Base-by-base conservation (phyloP, 2,113 vertebrate genomes). In the Cebidichthys violaceus region DNA sequence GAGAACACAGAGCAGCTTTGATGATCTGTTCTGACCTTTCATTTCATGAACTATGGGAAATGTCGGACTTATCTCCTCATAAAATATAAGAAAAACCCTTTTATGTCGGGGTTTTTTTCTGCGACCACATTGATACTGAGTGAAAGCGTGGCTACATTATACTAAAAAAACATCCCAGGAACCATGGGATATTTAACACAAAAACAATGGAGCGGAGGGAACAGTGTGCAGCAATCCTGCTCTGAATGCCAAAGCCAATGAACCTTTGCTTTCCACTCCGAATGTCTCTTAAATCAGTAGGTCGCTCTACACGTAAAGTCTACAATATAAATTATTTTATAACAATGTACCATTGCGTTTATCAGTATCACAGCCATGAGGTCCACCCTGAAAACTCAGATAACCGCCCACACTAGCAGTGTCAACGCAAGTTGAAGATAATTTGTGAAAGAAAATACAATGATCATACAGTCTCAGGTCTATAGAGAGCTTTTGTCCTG, bases 101-200 rank as follows among this genome's bases (percentile, higher is more conserved):
- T 61, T 68, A 67, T 77, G 47, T 47, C 45, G 7, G 10, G 2
- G 9, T 39, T 41, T 47, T 47, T 47, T 47, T 2, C n/a, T n/a
- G n/a, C n/a, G n/a, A n/a, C 31, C 4, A 14, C 57, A 43, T 77
- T 76, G 66, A 66, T 35, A 33, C 57, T 11, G 47, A 69, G 41
- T 70, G 74, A 83, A 79, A 86, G 50, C 29, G 29, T 3, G 8
- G 54, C 55, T 54, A 33, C 62, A 67, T 59, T 52, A 31, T 22
- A 29, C 14, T 4, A 55, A n/a, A 22, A 60, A 74, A 60, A 57
- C 77, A 73, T n/a, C n/a, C n/a, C n/a, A 73, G 80, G 43, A 88
- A 68, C 76, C 74, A 64, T 18, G 83, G 83, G 78, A 79, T 74
- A 39, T 86, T 43, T 15, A 9, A 60, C 54, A 79, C 39, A 79